phyloP scores from a whole-genome alignment of 2,113 vertebrate species.

The Amia ocellicauda region DNA sequence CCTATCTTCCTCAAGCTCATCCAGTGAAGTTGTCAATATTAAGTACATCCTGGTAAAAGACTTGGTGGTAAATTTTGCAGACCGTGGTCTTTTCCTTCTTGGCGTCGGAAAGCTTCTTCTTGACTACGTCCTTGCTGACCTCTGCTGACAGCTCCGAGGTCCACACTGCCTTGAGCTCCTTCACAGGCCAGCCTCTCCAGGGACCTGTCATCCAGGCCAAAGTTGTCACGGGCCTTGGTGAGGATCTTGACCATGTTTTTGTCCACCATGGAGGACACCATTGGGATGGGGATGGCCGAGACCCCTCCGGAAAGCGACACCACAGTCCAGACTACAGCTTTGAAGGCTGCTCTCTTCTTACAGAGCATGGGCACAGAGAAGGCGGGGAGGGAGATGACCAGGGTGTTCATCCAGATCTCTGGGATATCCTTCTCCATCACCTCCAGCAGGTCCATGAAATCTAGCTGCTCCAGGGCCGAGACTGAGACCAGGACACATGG shows the following conservation, averaged over 20 bases:
- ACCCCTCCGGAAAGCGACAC: slow-evolving; percentile 60
- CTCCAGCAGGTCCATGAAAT: slow-evolving; percentile 53
- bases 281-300: slow-evolving; percentile 56
- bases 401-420: slow-evolving; percentile 54
- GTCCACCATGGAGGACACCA: slow-evolving; percentile 64
- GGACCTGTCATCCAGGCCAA: slow-evolving; percentile 54
- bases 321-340: slow-evolving; percentile 58
- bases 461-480: slow-evolving; percentile 44
- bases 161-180: slow-evolving; percentile 44
- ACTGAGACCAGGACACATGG: slow-evolving; percentile 52
- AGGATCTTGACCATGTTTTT: slow-evolving; percentile 54
- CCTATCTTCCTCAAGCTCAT: slow-evolving; percentile 62
- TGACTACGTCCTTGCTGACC: slow-evolving; percentile 56
- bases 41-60: slow-evolving; percentile 57
- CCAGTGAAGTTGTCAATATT: slow-evolving; percentile 41
- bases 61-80: slow-evolving; percentile 42
- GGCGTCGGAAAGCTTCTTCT: slow-evolving; percentile 44
- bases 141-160: slow-evolving; percentile 51
- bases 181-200: slow-evolving; percentile 44
- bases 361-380: slow-evolving; percentile 43
- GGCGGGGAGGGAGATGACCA: slow-evolving; percentile 54
- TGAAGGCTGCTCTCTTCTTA: slow-evolving; percentile 60
- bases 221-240: slow-evolving; percentile 49
- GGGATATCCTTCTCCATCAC: slow-evolving; percentile 52
- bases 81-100: slow-evolving; percentile 45